Percentiles rank a stretch among this genome's conserved stretches.
Evolutionary conservation across 2,888 invertebrate genomes (phyloP).

Genomic region (Noctua pronuba): DNA sequence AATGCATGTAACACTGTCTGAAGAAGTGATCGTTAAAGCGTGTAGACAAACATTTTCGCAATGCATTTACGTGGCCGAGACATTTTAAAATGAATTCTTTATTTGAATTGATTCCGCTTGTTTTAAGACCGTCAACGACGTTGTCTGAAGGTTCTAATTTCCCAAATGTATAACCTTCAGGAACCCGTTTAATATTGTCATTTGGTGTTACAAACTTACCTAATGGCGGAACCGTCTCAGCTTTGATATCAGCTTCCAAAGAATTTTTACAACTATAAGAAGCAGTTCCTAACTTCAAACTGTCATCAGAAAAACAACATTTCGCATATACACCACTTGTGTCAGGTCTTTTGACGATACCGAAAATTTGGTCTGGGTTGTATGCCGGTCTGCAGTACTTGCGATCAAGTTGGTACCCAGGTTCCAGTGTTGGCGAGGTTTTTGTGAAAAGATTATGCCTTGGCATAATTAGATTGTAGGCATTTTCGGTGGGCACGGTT

Average conservation of each 20-base stretch:
- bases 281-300: conserved; percentile 70
- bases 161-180: conserved; percentile 83
- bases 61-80: conserved; percentile 77
- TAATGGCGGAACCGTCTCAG: conserved; percentile 67
- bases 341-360: conserved; percentile 74
- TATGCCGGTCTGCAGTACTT: conserved; percentile 76
- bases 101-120: conserved; percentile 70
- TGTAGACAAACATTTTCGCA: conserved; percentile 72
- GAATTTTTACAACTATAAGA: conserved; percentile 69
- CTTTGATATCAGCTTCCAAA: conserved; percentile 76
- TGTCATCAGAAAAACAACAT: conserved; percentile 74
- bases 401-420: conserved; percentile 62
- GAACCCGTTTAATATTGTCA: conserved; percentile 81
- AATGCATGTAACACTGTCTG: conserved; percentile 63
- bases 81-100: conserved; percentile 79
- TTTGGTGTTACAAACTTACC: conserved; percentile 79
- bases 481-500: conserved; percentile 40
- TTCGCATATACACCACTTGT: conserved; percentile 74
- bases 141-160: conserved; percentile 73
- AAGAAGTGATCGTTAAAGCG: conserved; percentile 66
- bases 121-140: conserved; percentile 76
- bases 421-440: conserved; percentile 59
- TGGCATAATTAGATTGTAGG: conserved; percentile 74
- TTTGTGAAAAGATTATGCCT: conserved; percentile 61
- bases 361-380: conserved; percentile 77